Percentiles rank a stretch among this genome's conserved stretches.
Conservation (phyloP, 2,113 vertebrate species). For the Haplochromis vanheusdeni region DNA sequence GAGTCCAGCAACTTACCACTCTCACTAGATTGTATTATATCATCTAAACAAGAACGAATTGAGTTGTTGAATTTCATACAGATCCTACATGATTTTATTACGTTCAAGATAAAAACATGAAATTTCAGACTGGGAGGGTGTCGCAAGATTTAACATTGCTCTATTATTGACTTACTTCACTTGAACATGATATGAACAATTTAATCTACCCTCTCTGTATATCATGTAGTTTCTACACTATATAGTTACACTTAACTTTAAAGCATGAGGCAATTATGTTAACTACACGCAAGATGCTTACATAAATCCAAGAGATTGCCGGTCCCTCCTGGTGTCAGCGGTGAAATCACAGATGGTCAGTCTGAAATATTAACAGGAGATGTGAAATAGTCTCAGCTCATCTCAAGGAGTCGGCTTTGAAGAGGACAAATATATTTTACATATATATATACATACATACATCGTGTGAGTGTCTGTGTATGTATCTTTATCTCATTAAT, state of each 20-base stretch:
- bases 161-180: not conserved
- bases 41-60: not conserved
- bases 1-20: not conserved
- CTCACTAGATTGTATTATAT: not conserved
- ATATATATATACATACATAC: rapidly evolving
- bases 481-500: not conserved
- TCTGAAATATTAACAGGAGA: not conserved
- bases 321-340: not conserved
- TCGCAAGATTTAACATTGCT: not conserved
- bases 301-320: not conserved
- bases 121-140: not conserved
- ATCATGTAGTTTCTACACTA: not conserved
- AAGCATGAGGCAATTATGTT: not conserved
- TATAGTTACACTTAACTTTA: not conserved
- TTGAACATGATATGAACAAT: not conserved
- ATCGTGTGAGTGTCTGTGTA: not conserved
- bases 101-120: not conserved
- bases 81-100: not conserved
- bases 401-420: not conserved
- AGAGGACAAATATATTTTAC: not conserved
- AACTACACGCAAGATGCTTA: not conserved
- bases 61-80: not conserved
- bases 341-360: not conserved
- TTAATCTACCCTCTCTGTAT: not conserved
- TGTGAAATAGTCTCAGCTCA: not conserved